Evolutionary conservation across 2,888 invertebrate genomes (phyloP).

Genomic region (Ormyrus rosae): DNA sequence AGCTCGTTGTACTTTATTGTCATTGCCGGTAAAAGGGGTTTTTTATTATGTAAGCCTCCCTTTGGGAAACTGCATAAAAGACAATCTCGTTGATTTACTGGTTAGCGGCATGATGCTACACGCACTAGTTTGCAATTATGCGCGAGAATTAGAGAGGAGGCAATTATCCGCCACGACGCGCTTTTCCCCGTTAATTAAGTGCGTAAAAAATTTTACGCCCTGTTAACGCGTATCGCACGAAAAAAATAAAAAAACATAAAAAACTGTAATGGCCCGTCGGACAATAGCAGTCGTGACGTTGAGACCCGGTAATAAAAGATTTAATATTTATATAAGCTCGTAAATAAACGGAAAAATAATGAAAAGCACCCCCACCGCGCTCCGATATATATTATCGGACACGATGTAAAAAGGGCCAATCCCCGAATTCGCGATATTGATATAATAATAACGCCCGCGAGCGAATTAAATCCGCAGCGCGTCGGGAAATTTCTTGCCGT

Average conservation of each 20-base stretch:
- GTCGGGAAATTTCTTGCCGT: too few species aligned
- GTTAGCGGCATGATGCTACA: too few species aligned
- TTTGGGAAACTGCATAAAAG: too few species aligned
- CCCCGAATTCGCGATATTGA: background rate
- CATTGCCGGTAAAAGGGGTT: too few species aligned
- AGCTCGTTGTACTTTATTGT: too few species aligned
- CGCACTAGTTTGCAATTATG: background rate
- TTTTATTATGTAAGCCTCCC: too few species aligned
- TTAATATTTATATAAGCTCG: conserved; percentile 18
- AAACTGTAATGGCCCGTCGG: background rate
- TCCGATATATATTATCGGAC: too few species aligned
- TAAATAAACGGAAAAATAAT: background rate
- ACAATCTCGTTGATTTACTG: too few species aligned
- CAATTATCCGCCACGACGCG: conserved; percentile 3
- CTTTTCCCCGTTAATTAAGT: conserved; percentile 2
- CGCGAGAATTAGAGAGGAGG: background rate
- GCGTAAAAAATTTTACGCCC: background rate
- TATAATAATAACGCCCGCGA: background rate
- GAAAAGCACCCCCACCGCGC: background rate
- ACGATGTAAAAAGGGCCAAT: too few species aligned
- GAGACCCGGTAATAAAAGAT: background rate
- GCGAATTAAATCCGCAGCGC: too few species aligned
- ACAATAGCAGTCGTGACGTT: background rate
- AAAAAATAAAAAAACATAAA: background rate
- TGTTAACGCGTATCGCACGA: background rate